Evolutionary conservation across 2,113 vertebrate species (phyloP).

Genomic region (Struthio camelus): DNA sequence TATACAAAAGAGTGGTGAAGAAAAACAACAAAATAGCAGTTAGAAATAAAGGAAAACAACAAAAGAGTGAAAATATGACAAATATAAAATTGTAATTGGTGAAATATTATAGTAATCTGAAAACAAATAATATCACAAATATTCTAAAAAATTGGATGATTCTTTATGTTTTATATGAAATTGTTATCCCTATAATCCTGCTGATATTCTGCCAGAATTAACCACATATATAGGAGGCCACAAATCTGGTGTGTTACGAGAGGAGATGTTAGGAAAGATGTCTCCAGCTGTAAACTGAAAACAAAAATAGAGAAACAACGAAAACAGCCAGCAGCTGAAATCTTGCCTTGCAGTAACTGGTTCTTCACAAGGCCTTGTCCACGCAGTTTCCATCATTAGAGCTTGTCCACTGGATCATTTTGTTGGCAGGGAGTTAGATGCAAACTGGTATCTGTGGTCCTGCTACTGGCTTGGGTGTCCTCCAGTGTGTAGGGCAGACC

Average conservation of each 20-base stretch:
- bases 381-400: neutral
- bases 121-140: neutral
- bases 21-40: neutral
- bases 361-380: neutral
- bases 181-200: neutral
- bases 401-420: neutral
- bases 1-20: neutral
- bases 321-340: neutral
- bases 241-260: neutral
- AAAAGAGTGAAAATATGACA: neutral
- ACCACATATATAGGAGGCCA: neutral
- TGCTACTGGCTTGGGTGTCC: accelerated
- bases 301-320: neutral
- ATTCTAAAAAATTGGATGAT: neutral
- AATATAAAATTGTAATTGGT: neutral
- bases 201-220: neutral
- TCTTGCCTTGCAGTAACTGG: neutral
- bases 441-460: neutral
- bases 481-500: neutral
- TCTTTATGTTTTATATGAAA: neutral
- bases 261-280: neutral
- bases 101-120: neutral
- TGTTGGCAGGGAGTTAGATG: neutral
- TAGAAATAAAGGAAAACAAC: neutral
- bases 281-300: neutral